phyloP scores from a whole-genome alignment of 2,113 vertebrate species.

The Scopus umbretta region DNA sequence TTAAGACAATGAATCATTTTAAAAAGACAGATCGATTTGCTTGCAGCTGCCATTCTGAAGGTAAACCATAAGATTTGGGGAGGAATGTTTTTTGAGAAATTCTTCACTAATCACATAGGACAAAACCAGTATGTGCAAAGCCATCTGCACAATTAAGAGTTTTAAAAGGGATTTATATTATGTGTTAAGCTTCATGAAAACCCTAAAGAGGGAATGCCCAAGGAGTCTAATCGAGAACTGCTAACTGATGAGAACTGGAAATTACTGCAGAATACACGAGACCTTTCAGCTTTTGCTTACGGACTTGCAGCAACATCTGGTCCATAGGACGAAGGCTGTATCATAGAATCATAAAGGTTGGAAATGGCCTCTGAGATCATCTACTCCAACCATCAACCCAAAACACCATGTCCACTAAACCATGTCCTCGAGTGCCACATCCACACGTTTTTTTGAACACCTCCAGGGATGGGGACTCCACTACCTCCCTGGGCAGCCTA shows the following conservation, averaged over 20 bases:
- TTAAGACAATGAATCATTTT: background rate
- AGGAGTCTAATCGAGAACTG: background rate
- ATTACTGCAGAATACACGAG: background rate
- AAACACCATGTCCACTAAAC: too few relatives aligned
- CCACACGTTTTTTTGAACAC: too few relatives aligned
- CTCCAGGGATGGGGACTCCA: too few relatives aligned
- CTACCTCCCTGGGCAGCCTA: too few relatives aligned
- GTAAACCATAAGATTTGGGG: background rate
- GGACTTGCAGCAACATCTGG: background rate
- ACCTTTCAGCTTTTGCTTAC: background rate
- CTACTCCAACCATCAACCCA: too few relatives aligned
- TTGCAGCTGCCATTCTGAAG: background rate
- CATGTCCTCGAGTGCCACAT: too few relatives aligned
- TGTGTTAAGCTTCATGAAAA: slow-evolving; percentile 3
- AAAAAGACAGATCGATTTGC: background rate
- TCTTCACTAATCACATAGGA: background rate
- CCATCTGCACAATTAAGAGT: slow-evolving; percentile 27
- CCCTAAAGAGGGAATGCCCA: background rate
- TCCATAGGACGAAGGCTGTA: background rate
- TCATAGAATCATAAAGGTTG: too few relatives aligned
- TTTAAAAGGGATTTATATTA: slow-evolving; percentile 44
- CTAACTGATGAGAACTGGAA: background rate
- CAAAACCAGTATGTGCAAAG: slow-evolving; percentile 9
- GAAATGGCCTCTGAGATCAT: too few relatives aligned
- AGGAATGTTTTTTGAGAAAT: background rate